Conservation (phyloP, 2,888 invertebrate genomes). For the Caenorhabditis imperialis region DNA sequence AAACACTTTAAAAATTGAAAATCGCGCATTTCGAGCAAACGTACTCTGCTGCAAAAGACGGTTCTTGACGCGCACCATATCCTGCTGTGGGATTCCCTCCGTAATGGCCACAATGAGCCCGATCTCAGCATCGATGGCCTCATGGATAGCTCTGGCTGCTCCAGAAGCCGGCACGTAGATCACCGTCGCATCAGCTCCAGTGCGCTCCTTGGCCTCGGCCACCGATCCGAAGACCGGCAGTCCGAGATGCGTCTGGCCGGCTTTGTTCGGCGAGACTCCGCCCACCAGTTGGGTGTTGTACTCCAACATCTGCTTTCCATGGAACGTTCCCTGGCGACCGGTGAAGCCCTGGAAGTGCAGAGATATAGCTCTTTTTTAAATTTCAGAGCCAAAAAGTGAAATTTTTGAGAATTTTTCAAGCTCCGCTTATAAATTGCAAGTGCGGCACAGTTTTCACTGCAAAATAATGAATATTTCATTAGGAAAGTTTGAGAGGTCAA, state of each 20-base stretch:
- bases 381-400: too few species aligned
- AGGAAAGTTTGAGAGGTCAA: too few species aligned
- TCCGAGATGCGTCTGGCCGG: constrained; percentile 88
- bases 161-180: constrained; percentile 95
- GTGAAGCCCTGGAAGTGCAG: constrained; percentile 68
- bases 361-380: too few species aligned
- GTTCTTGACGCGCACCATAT: constrained; percentile 86
- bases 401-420: too few species aligned
- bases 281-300: constrained; percentile 97
- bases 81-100: constrained; percentile 86
- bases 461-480: too few species aligned
- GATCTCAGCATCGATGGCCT: constrained; percentile 79
- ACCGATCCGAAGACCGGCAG: constrained; percentile 86
- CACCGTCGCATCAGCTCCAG: constrained; percentile 91
- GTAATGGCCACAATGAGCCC: constrained; percentile 95
- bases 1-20: too few species aligned
- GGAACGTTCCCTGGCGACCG: constrained; percentile 80
- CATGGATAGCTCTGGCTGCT: constrained; percentile 87
- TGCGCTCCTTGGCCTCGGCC: constrained; percentile 82
- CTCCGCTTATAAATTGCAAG: too few species aligned
- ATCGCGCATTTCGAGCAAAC: too few species aligned
- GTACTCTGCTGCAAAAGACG: constrained; percentile 59
- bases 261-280: constrained; percentile 82
- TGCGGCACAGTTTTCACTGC: too few species aligned
- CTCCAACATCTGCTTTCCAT: constrained; percentile 95